Evolutionary conservation across 2,888 invertebrate species (phyloP), one percentile per base, ranked within the genome.

Genomic region (Dryococelus australis): DNA sequence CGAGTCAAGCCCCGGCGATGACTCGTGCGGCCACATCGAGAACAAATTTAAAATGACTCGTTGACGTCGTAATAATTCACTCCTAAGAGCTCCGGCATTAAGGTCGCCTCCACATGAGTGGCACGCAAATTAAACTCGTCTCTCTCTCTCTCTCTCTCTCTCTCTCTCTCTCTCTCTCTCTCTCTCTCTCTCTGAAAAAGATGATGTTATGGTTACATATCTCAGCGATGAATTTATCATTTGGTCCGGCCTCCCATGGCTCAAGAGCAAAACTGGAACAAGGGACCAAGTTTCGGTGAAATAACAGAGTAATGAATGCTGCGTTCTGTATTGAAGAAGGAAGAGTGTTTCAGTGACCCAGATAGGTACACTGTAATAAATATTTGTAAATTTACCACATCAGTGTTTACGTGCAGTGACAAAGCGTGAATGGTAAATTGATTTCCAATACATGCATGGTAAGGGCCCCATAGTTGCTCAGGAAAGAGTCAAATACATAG

Each of bases 141-240:
- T 65, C 8, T 65, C 24, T 65, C 24, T 24, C 24, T 65, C 47
- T 47, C 8, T 35, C 35, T 35, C 47, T 8, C 2, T 47, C 47
- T 35, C 35, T 35, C 47, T 8, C 2, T 47, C 47, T 1, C 16
- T 65, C 8, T 65, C 24, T 65, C 24, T 24, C 24, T 65, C 47
- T 47, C 8, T 35, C 35, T 35, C 47, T 8, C 2, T 47, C 47
- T n/a, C 8, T 16, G n/a, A 65, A 65, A 65, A 65, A 65, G 20
- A 65, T 65, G 65, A 65, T 65, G 65, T 65, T 65, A 65, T 65
- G 65, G 65, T 20, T n/a, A n/a, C 65, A 65, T 65, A n/a, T 65
- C 65, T 65, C n/a, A 20, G 65, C 24, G 16, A 65, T 65, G 20
- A 65, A 65, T 65, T 65, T 65, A 65, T 65, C 65, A n/a, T 20